phyloP scores from a whole-genome alignment of 2,113 vertebrate species.

The Sebastes fasciatus region DNA sequence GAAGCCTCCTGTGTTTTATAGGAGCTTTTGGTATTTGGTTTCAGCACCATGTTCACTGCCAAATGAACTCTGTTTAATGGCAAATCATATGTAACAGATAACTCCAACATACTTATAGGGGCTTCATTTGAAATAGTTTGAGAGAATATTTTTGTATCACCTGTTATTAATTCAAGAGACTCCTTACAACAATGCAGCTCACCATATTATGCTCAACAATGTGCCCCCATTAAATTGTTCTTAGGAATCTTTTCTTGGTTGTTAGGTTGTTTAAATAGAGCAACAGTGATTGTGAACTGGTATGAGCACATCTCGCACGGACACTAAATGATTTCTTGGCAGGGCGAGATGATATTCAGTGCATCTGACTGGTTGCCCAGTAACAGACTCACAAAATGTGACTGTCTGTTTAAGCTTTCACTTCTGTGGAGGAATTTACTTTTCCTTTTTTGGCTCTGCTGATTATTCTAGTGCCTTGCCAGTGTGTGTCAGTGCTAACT shows the following conservation, averaged over 20 bases:
- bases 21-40: slow-evolving; percentile 9
- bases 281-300: background rate
- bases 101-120: background rate
- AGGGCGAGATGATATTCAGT: slow-evolving; percentile 23
- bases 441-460: slow-evolving; percentile 56
- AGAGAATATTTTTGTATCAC: slow-evolving; percentile 4
- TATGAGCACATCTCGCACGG: slow-evolving; percentile 21
- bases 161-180: slow-evolving; percentile 21
- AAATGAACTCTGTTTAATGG: slow-evolving; percentile 19
- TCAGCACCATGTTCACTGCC: slow-evolving; percentile 16
- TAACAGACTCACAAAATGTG: slow-evolving; percentile 34
- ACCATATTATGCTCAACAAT: slow-evolving; percentile 17
- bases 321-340: slow-evolving; percentile 37
- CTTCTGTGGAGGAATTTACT: slow-evolving; percentile 21
- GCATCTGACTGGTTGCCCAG: slow-evolving; percentile 8
- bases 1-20: slow-evolving; percentile 7
- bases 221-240: slow-evolving; percentile 20
- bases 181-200: slow-evolving; percentile 5
- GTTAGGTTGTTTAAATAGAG: slow-evolving; percentile 39
- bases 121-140: background rate
- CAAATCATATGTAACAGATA: background rate
- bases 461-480: background rate
- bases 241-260: slow-evolving; percentile 16
- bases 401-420: slow-evolving; percentile 18
- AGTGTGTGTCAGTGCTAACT: background rate